A percentile compares a stretch with the other conserved stretches of the same genome.
These are phyloP conservation scores for Circaetus cinerascens DNA, from an alignment of 2,113 vertebrate species.

Conservation along the genomic window DNA sequence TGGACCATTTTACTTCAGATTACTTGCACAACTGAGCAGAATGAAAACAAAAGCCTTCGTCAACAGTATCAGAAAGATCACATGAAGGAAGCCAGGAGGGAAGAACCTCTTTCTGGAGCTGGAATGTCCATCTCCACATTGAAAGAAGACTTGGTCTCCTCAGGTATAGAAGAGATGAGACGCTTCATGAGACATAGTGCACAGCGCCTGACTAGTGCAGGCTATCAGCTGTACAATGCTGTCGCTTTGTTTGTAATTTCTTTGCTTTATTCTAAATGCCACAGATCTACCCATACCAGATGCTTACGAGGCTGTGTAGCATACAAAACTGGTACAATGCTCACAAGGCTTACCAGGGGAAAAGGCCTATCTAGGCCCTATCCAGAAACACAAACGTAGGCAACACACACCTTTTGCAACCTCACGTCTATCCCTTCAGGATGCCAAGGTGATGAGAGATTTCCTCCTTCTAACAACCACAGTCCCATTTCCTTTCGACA, in stretches of 20 bases:
- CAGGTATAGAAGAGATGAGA: background rate
- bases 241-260: background rate
- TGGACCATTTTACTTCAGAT: background rate
- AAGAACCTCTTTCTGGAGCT: background rate
- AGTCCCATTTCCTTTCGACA: accelerated
- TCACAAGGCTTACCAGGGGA: background rate
- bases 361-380: background rate
- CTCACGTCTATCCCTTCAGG: background rate
- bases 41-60: background rate
- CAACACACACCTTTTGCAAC: background rate
- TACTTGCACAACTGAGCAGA: background rate
- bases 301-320: accelerated
- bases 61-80: background rate
- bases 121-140: background rate
- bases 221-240: background rate
- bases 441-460: background rate
- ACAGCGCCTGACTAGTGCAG: background rate
- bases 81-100: background rate
- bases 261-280: background rate
- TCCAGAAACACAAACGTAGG: background rate
- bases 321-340: background rate
- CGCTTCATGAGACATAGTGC: background rate
- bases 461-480: background rate
- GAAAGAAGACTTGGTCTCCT: background rate
- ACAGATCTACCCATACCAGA: background rate